Base-by-base conservation (phyloP, 2,797 vertebrate genomes). In the Microhierax caerulescens region DNA sequence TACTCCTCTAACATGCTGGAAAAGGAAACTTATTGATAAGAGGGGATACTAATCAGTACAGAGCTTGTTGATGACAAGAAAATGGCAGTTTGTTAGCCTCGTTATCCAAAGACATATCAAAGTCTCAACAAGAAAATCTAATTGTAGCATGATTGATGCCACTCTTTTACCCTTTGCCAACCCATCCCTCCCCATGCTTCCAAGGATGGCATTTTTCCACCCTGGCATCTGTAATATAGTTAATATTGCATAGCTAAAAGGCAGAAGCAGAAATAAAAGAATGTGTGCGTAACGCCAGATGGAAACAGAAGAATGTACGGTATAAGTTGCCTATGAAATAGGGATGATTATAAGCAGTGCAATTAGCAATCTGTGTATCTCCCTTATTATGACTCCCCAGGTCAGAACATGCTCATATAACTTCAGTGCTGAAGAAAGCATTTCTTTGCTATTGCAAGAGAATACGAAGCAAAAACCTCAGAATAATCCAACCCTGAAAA, bases 351-450 rank as follows among this genome's bases (percentile, higher is more conserved):
- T 1, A 69, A 83, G 54, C 76, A 77, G 48, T 2, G 13, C 83
- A 83, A 84, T 96, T 93, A 95, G 70, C 95, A 96, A 94, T 76
- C 95, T 96, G 94, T 86, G 47, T 41, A 25, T 70, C 83, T 85
- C 83, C 60, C 36, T 90, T 30, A 7, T 76, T 53, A 60, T 5
- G 76, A 22, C 56, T 95, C 88, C 91, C 94, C 70, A 84, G 92
- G 70, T 89, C 90, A 85, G 74, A 67, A 30, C 67, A 56, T 36
- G 12, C 59, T 88, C 25, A 0, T 1, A 61, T 9, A n/a, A 25
- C 47, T 79, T 21, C 73, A 45, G 34, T 4, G 25, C 8, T 88
- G 43, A 80, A 92, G 69, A 51, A 78, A 75, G 48, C 13, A 41
- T 74, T 89, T 57, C 53, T 22, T 41, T 54, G 36, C 30, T 86